phyloP scores from a whole-genome alignment of 2,113 vertebrate genomes.

The Polyodon spathula region DNA sequence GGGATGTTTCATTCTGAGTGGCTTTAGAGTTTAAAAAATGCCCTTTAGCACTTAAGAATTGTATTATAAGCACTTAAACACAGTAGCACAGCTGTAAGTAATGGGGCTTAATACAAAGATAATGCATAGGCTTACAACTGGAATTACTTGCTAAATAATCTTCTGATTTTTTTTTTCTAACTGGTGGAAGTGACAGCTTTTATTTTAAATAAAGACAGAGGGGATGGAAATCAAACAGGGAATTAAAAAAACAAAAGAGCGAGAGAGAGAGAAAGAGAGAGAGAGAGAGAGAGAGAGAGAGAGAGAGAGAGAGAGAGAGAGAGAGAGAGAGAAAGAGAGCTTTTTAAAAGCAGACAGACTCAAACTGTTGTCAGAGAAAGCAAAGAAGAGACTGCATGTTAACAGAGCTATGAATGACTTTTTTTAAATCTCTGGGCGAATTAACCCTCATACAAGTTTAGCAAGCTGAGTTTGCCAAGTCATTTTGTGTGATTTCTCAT shows the following conservation, averaged over 20 bases:
- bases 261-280: no score
- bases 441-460: no score
- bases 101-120: conserved; percentile 50
- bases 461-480: no score
- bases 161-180: conserved; percentile 33
- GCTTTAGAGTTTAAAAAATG: conserved; percentile 37
- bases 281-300: no score
- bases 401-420: conserved; percentile 40
- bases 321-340: no score
- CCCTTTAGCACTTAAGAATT: conserved; percentile 42
- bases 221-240: background rate
- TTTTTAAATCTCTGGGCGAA: no score
- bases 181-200: conserved; percentile 39
- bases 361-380: background rate
- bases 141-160: conserved; percentile 51
- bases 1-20: conserved; percentile 35
- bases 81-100: conserved; percentile 39
- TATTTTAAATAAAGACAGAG: conserved; percentile 26
- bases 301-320: no score
- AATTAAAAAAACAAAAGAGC: background rate
- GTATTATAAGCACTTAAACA: conserved; percentile 53
- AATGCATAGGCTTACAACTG: conserved; percentile 47
- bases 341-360: background rate
- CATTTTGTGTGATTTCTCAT: no score
- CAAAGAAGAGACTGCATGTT: conserved; percentile 39